Percentiles rank a stretch among this genome's conserved stretches.
Evolutionary conservation across 2,888 invertebrate species (phyloP).

Genomic region (Cosmopolites sordidus): DNA sequence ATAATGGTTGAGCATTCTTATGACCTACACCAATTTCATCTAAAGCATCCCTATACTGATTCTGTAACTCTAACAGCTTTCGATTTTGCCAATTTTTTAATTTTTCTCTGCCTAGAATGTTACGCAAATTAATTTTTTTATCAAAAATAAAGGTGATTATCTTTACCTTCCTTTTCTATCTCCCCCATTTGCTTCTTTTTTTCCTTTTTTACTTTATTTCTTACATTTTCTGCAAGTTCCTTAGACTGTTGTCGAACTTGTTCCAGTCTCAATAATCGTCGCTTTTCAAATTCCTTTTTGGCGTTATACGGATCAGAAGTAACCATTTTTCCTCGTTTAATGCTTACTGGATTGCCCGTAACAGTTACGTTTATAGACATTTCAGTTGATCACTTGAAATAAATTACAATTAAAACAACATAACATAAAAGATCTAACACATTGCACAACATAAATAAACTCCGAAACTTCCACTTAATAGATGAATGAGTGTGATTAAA

Average conservation of each 20-base stretch:
- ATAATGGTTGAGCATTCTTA: conserved; percentile 45
- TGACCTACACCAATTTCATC: conserved; percentile 53
- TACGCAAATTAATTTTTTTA: background rate
- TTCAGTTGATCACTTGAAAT: conserved; percentile 11
- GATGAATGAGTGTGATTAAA: too few species aligned
- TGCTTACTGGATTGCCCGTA: conserved; percentile 53
- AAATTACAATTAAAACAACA: background rate
- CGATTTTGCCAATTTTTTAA: conserved; percentile 53
- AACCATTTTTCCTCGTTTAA: conserved; percentile 50
- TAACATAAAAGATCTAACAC: conserved; percentile 1
- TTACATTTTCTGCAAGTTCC: conserved; percentile 54
- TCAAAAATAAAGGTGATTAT: background rate
- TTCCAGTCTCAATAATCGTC: conserved; percentile 57
- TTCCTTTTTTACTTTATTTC: conserved; percentile 54
- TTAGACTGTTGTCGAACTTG: conserved; percentile 64
- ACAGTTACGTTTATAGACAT: conserved; percentile 61
- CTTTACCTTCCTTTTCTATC: conserved; percentile 48
- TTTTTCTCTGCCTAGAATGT: conserved; percentile 43
- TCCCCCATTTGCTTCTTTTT: conserved; percentile 51
- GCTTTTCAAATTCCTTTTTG: conserved; percentile 55
- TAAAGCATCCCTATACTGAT: conserved; percentile 51
- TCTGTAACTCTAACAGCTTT: conserved; percentile 51
- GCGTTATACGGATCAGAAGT: conserved; percentile 52
- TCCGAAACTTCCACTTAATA: too few species aligned
- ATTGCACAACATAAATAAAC: too few species aligned